phyloP scores from a whole-genome alignment of 2,797 vertebrate species.

The Tokudaia tokunoshimensis region DNA sequence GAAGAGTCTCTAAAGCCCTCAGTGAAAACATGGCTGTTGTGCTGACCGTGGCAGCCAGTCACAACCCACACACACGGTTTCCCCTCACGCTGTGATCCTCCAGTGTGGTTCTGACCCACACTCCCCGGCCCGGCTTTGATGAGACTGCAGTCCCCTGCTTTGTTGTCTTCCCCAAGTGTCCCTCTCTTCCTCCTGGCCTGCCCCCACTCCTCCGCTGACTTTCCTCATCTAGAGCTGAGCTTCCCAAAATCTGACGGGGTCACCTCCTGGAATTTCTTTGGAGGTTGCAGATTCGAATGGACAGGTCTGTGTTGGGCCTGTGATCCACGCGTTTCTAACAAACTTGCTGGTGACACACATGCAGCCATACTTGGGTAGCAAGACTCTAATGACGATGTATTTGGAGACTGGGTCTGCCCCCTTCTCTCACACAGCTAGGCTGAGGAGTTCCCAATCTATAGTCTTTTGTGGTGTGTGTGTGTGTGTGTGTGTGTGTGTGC shows the following conservation, averaged over 20 bases:
- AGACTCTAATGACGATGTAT: slow-evolving; percentile 24
- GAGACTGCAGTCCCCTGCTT: slow-evolving; percentile 27
- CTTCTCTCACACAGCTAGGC: not conserved
- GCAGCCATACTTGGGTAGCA: not conserved
- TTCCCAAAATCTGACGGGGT: slow-evolving; percentile 36
- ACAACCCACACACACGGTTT: slow-evolving; percentile 23
- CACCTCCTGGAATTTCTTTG: not conserved
- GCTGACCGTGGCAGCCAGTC: not conserved
- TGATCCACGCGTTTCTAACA: not conserved
- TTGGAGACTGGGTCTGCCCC: not conserved
- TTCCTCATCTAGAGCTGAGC: slow-evolving; percentile 22
- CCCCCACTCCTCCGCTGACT: not conserved
- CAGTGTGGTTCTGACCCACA: not conserved
- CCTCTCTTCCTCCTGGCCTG: not conserved
- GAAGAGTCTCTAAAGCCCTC: not conserved
- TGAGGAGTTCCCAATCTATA: not conserved
- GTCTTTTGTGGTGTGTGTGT: not conserved
- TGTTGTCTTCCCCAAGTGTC: not conserved
- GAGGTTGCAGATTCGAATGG: not conserved
- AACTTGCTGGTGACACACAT: not conserved
- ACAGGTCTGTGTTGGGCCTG: not conserved
- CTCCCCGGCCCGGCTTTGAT: not conserved
- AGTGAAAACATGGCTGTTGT: not conserved
- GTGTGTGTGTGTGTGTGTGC: not conserved
- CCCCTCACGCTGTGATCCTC: not conserved